These are phyloP conservation scores for Ormyrus nitidulus DNA, from an alignment of 2,888 invertebrate species.

Conservation along the genomic window DNA sequence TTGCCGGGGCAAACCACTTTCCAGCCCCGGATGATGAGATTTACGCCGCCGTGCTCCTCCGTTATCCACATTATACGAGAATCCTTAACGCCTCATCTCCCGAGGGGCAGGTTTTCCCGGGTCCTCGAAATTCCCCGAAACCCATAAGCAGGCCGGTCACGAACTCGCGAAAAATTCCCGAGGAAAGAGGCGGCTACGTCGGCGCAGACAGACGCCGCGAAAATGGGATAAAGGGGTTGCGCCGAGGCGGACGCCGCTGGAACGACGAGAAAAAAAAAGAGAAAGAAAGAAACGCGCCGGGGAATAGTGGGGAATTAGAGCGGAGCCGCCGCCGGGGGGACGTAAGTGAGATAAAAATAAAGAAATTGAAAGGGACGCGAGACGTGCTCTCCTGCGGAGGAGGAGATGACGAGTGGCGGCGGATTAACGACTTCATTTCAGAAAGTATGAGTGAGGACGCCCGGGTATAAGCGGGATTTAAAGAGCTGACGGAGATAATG, in stretches of 20 bases:
- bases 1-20: not conserved
- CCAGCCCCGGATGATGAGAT: constrained; percentile 1
- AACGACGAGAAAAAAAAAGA: not conserved
- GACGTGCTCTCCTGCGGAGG: not conserved
- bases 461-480: constrained; percentile 3
- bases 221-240: not conserved
- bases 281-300: not conserved
- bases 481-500: not conserved
- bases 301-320: not conserved
- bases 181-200: not conserved
- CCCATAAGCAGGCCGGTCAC: constrained; percentile 18
- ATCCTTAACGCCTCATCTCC: constrained; percentile 23
- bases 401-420: not conserved
- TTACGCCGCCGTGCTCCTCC: not conserved
- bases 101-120: not conserved
- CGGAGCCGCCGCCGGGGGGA: not conserved
- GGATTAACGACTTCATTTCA: constrained; percentile 25
- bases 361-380: constrained; percentile 24
- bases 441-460: not conserved
- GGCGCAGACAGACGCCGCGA: not conserved
- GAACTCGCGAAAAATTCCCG: constrained; percentile 18
- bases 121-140: not conserved
- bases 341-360: constrained; percentile 6
- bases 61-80: constrained; percentile 1
- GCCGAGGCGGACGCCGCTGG: not conserved